These are phyloP conservation scores for Notoglanidium macrostoma DNA, from an alignment of 2,797 vertebrate genomes.

Conservation along the genomic window DNA sequence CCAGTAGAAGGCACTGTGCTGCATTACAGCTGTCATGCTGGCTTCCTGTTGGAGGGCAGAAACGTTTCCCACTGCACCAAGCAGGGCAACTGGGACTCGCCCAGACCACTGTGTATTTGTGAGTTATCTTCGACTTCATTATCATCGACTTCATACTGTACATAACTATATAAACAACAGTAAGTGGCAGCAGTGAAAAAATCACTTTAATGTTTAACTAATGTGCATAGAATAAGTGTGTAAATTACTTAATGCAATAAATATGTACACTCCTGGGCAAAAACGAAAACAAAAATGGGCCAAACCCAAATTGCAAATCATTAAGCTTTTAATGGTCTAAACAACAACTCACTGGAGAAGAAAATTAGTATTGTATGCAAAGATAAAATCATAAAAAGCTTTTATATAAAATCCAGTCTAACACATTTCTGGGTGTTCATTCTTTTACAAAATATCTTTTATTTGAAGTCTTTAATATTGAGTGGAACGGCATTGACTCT, in stretches of 20 bases:
- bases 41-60: conserved; percentile 86
- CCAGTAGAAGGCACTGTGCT: conserved; percentile 86
- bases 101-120: conserved; percentile 90
- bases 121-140: conserved; percentile 63
- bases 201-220: not conserved
- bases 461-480: too few relatives aligned
- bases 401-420: too few relatives aligned
- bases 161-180: not conserved
- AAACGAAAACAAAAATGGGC: too few relatives aligned
- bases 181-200: not conserved
- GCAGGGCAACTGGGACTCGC: conserved; percentile 86
- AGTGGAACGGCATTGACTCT: too few relatives aligned
- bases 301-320: too few relatives aligned
- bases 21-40: conserved; percentile 85
- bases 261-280: not conserved
- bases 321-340: too few relatives aligned
- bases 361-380: too few relatives aligned
- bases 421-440: too few relatives aligned
- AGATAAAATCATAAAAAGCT: too few relatives aligned
- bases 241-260: not conserved
- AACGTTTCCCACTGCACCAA: conserved; percentile 88
- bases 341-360: too few relatives aligned
- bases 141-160: not conserved
- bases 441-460: too few relatives aligned
- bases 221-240: too few relatives aligned